Evolutionary conservation across 2,113 vertebrate species (phyloP), one percentile per base, ranked within the genome.

Genomic region (Anser brachyrhynchus): DNA sequence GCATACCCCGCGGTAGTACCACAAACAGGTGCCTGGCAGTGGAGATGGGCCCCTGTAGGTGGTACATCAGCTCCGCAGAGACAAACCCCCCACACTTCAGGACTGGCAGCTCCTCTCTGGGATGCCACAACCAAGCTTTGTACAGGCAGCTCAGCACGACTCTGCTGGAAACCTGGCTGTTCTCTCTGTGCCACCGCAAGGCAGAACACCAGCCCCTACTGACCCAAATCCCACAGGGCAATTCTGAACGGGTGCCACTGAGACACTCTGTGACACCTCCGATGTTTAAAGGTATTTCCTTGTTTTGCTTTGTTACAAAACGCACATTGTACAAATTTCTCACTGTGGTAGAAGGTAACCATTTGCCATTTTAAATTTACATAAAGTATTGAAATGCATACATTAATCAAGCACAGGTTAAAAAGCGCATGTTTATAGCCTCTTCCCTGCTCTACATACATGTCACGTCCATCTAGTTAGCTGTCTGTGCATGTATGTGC

Each of bases 201-300:
- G 65, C 57, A 54, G 43, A 79, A 57, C 82, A 21, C 82, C 96
- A 92, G 94, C 71, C 87, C 83, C 92, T 72, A 29, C 86, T 71
- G 88, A 70, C 44, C 82, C 88, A 76, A n/a, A 92, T 90, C 81
- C 46, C 91, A 69, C 81, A 80, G 75, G 92, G 96, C 11, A 65
- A 93, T 66, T 67, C 92, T 64, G 70, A 77, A 82, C 93, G 19
- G 19, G 41, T 51, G 77, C 87, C 94, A 80, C 69, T 1, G 35
- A 93, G 94, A 85, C 84, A 25, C 81, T 44, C 92, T n/a, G 66
- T 73, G 92, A 92, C 72, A 83, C 64, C 28, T 39, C 92, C 70
- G 41, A 20, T 6, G 10, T 87, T 94, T 51, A 39, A 37, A 39
- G 73, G 14, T 7, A 16, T 67, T 88, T 69, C 84, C 75, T 85